phyloP scores from a whole-genome alignment of 1,140 invertebrate genomes.

The Solenopsis fugax region DNA sequence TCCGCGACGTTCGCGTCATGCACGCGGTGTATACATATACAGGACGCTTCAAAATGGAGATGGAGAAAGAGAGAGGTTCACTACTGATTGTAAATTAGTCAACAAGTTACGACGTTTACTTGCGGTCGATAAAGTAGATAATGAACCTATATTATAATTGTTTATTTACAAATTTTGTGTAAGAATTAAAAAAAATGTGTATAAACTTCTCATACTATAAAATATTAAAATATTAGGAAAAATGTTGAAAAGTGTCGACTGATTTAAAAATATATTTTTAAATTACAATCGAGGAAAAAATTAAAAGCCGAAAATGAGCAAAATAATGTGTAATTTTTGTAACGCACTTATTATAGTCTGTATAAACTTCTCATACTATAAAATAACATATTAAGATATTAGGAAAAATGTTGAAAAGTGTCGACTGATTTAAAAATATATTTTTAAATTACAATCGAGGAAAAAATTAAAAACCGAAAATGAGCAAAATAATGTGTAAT shows the following conservation, averaged over 20 bases:
- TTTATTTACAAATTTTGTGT: not conserved
- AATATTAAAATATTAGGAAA: not conserved
- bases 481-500: too few species aligned
- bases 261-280: not conserved
- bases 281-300: too few species aligned
- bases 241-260: not conserved
- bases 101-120: not conserved
- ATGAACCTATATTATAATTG: not conserved
- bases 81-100: not conserved
- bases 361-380: not conserved
- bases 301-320: too few species aligned
- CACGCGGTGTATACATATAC: not conserved
- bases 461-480: too few species aligned
- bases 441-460: not conserved
- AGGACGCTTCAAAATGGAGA: slow-evolving; percentile 22
- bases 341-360: too few species aligned
- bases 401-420: not conserved
- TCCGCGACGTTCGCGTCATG: not conserved
- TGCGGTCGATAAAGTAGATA: not conserved
- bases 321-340: too few species aligned
- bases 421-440: not conserved
- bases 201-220: not conserved
- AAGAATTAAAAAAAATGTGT: not conserved
- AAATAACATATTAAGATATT: not conserved
- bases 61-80: too few species aligned